Conservation (phyloP, 2,113 vertebrate species). For the human region DNA sequence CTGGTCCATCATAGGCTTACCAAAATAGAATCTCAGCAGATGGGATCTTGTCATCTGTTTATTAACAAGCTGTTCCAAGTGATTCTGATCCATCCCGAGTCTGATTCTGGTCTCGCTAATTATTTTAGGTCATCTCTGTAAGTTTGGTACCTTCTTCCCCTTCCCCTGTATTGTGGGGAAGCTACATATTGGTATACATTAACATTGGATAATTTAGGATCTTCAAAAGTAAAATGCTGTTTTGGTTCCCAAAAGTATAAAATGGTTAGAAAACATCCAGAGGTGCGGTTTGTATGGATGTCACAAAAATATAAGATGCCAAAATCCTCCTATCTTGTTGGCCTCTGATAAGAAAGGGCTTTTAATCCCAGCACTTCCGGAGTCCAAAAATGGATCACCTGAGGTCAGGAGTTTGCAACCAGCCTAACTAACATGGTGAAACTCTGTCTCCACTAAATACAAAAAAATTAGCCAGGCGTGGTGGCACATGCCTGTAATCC, state of each 20-base stretch:
- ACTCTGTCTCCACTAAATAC: too few species aligned
- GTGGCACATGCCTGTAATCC: too few species aligned
- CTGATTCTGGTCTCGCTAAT: not conserved
- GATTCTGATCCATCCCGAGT: not conserved
- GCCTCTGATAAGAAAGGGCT: not conserved
- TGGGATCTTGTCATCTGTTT: slow-evolving; percentile 25
- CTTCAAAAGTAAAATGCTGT: not conserved
- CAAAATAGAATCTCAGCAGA: slow-evolving; percentile 42
- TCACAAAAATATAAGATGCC: not conserved
- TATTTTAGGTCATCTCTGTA: not conserved
- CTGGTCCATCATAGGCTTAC: not conserved
- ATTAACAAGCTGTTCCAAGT: slow-evolving; percentile 9
- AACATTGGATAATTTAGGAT: not conserved
- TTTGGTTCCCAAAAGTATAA: not conserved
- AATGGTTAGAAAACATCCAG: not conserved
- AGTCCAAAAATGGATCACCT: too few species aligned
- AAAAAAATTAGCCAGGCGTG: too few species aligned
- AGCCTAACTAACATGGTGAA: too few species aligned
- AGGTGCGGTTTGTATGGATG: not conserved
- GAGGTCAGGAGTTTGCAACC: too few species aligned
- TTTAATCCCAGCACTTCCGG: not conserved
- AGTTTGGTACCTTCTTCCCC: not conserved
- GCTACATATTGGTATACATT: not conserved
- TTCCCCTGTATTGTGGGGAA: not conserved
- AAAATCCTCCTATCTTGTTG: not conserved